These are phyloP conservation scores for Xanthorhoe spadicearia DNA, from an alignment of 2,888 invertebrate species.

Conservation along the genomic window DNA sequence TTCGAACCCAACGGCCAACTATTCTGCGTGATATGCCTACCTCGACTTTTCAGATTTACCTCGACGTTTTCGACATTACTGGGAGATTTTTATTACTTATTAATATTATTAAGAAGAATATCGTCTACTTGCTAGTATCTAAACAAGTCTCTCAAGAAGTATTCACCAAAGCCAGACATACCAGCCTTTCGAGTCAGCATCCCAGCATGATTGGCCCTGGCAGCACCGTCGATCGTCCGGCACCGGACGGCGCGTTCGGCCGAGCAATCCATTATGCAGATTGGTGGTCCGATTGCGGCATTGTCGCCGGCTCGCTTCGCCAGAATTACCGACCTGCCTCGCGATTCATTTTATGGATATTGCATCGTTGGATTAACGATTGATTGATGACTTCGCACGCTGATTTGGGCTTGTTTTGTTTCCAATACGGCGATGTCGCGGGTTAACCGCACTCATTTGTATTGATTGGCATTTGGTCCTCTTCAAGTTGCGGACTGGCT, in stretches of 20 bases:
- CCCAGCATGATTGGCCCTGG: conserved; percentile 12
- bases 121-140: no score
- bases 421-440: conserved; percentile 44
- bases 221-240: conserved; percentile 43
- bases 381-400: conserved; percentile 75
- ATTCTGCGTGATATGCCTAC: no score
- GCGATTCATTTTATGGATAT: conserved; percentile 71
- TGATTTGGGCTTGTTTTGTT: conserved; percentile 58
- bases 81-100: no score
- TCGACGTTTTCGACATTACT: no score
- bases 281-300: conserved; percentile 82
- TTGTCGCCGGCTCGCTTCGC: conserved; percentile 75
- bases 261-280: conserved; percentile 84
- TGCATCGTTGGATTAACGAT: conserved; percentile 74
- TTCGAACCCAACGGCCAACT: no score
- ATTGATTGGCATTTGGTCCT: conserved; percentile 4
- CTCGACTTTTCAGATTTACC: no score
- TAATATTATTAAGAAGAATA: no score
- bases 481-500: neutral
- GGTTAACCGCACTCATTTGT: conserved; percentile 10
- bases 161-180: no score
- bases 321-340: conserved; percentile 65
- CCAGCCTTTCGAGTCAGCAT: neutral
- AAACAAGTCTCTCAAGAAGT: no score
- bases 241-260: conserved; percentile 76